phyloP scores from a whole-genome alignment of 2,113 vertebrate genomes.

The Xyliphius kryptos region DNA sequence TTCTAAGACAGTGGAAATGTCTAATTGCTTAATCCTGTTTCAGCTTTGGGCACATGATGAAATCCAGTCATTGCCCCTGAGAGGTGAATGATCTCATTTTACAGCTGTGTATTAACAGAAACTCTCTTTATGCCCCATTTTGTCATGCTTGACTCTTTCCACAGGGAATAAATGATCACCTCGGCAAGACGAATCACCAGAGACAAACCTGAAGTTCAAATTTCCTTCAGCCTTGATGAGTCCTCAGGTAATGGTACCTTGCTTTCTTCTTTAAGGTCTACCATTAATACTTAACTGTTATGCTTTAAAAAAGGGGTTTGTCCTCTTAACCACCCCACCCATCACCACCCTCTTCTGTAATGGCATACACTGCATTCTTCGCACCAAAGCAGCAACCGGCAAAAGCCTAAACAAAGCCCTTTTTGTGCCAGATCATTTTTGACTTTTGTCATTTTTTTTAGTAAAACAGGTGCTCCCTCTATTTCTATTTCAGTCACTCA shows the following conservation, averaged over 20 bases:
- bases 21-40: constrained; percentile 59
- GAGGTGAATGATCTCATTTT: constrained; percentile 33
- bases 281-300: too few relatives aligned
- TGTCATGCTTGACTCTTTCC: too few relatives aligned
- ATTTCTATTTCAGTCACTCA: constrained; percentile 65
- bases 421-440: constrained; percentile 48
- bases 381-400: constrained; percentile 55
- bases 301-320: constrained; percentile 18
- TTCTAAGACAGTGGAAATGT: constrained; percentile 8
- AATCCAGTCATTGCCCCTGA: constrained; percentile 37
- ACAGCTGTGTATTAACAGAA: constrained; percentile 14
- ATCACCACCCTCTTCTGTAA: constrained; percentile 7
- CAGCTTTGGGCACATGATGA: constrained; percentile 55
- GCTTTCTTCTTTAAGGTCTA: too few relatives aligned
- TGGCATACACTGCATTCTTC: constrained; percentile 50
- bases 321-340: constrained; percentile 1
- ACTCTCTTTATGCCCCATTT: constrained; percentile 5
- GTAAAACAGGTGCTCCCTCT: constrained; percentile 63
- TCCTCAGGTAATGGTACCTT: constrained; percentile 82
- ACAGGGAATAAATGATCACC: constrained; percentile 95
- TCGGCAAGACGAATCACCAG: constrained; percentile 86
- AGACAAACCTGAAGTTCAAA: constrained; percentile 87
- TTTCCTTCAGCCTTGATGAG: constrained; percentile 89
- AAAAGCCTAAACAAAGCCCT: constrained; percentile 35
- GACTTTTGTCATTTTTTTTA: constrained; percentile 58